These are phyloP conservation scores for Rhipidura dahli DNA, from an alignment of 2,113 vertebrate genomes.

Conservation along the genomic window DNA sequence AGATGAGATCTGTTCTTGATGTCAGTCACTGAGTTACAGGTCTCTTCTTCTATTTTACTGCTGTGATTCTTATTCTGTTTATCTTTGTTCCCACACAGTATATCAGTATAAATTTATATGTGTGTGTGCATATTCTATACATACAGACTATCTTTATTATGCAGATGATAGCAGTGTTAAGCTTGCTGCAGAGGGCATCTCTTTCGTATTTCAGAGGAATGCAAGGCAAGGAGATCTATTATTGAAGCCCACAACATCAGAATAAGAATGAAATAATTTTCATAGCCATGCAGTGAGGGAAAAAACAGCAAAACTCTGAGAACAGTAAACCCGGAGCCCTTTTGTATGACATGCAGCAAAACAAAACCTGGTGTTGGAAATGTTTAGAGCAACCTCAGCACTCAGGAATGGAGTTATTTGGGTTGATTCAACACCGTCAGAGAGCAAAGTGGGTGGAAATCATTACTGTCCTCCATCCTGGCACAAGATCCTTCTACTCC, in stretches of 20 bases:
- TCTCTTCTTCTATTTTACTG: background rate
- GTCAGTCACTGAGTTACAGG: slow-evolving; percentile 21
- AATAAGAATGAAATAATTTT: slow-evolving; percentile 38
- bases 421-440: background rate
- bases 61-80: slow-evolving; percentile 11
- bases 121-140: slow-evolving; percentile 16
- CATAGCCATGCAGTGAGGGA: background rate
- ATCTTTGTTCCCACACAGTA: slow-evolving; percentile 14
- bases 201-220: slow-evolving; percentile 23
- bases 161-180: slow-evolving; percentile 44
- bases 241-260: background rate
- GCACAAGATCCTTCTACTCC: background rate
- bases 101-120: slow-evolving; percentile 40
- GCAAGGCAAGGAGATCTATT: slow-evolving; percentile 1
- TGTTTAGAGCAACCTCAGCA: background rate
- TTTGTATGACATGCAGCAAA: background rate
- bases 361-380: background rate
- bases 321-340: background rate
- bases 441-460: background rate
- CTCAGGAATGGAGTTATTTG: background rate
- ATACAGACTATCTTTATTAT: slow-evolving; percentile 53
- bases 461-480: background rate
- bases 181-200: slow-evolving; percentile 8
- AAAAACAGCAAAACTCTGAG: background rate
- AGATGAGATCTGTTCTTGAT: slow-evolving; percentile 48